Percentiles rank a stretch among this genome's conserved stretches.
Evolutionary conservation across 2,888 invertebrate species (phyloP).

Genomic region (Melitaea athalia): DNA sequence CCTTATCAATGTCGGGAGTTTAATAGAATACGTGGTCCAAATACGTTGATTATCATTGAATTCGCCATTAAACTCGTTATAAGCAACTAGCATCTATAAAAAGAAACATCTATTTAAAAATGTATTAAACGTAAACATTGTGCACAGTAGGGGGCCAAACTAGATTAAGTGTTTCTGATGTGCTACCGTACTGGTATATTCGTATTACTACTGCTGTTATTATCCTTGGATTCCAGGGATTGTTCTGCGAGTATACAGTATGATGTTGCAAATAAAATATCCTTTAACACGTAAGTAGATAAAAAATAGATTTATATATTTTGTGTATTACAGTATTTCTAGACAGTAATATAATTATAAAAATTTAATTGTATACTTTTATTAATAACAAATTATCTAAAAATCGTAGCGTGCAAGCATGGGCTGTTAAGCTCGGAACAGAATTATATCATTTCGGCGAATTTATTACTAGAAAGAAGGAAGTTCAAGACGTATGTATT

Average conservation of each 20-base stretch:
- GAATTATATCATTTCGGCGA: conserved; percentile 91
- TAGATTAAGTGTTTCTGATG: conserved; percentile 70
- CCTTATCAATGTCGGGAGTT: conserved; percentile 55
- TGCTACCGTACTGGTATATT: conserved; percentile 65
- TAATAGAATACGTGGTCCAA: conserved; percentile 37
- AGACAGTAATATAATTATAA: not conserved
- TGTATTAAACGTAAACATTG: conserved; percentile 43
- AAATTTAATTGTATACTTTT: conserved; percentile 4
- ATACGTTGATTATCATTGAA: conserved; percentile 30
- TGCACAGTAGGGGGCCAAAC: conserved; percentile 48
- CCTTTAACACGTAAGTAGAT: conserved; percentile 73
- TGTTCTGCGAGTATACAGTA: conserved; percentile 72
- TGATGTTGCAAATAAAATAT: conserved; percentile 67
- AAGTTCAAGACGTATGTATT: conserved; percentile 87
- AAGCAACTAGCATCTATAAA: conserved; percentile 27
- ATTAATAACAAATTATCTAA: conserved; percentile 16
- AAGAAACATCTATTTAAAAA: conserved; percentile 41
- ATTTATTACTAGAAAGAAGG: conserved; percentile 89
- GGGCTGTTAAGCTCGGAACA: conserved; percentile 91
- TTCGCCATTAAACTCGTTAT: conserved; percentile 19
- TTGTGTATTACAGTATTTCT: not conserved
- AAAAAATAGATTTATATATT: not conserved
- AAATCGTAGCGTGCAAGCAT: conserved; percentile 86
- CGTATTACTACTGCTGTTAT: conserved; percentile 62
- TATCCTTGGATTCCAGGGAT: conserved; percentile 72